phyloP scores from a whole-genome alignment of 2,797 vertebrate genomes.

The Coccyzus lansbergi region DNA sequence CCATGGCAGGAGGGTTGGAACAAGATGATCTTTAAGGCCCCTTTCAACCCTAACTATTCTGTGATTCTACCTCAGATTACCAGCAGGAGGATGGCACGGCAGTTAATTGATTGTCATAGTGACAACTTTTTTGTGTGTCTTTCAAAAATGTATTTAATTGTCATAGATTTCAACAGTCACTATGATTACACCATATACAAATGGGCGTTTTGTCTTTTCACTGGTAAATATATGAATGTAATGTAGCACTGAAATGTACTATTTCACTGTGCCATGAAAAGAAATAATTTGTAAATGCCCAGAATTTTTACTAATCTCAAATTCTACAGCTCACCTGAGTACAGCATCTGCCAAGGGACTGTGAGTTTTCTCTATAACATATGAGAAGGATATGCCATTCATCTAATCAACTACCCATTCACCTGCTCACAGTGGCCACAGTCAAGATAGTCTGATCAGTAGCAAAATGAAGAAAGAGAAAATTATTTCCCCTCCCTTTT shows the following conservation, averaged over 20 bases:
- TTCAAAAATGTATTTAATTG: not conserved
- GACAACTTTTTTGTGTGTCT: not conserved
- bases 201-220: not conserved
- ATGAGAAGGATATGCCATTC: not conserved
- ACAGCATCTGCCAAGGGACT: not conserved
- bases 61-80: not conserved
- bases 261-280: not conserved
- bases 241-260: not conserved
- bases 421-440: not conserved
- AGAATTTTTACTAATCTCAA: not conserved
- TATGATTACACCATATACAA: not conserved
- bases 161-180: not conserved
- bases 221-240: not conserved
- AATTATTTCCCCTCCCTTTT: conserved; percentile 2
- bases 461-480: not conserved
- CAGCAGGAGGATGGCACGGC: not conserved
- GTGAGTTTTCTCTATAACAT: not conserved
- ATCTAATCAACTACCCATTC: not conserved
- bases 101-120: not conserved
- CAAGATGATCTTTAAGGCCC: too few relatives aligned
- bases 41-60: too few relatives aligned
- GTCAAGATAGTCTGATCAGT: not conserved
- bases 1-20: too few relatives aligned
- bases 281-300: not conserved
- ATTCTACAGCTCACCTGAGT: not conserved